These are phyloP conservation scores for Syritta pipiens DNA, from an alignment of 2,888 invertebrate species.

Conservation along the genomic window DNA sequence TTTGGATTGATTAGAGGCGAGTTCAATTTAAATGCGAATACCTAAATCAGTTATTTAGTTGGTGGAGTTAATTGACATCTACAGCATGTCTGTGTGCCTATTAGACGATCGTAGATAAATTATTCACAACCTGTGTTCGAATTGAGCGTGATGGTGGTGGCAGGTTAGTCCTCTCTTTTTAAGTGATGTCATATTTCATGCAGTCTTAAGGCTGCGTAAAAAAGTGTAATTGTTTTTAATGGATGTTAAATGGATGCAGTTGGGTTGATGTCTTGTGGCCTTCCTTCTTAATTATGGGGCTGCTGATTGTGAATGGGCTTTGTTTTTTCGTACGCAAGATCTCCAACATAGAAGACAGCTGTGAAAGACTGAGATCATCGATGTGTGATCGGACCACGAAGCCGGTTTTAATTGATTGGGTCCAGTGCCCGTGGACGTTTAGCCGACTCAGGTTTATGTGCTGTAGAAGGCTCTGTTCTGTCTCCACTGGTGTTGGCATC, in stretches of 20 bases:
- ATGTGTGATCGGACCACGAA: too few species aligned
- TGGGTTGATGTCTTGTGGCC: neutral
- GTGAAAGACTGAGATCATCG: too few species aligned
- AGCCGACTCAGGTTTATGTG: too few species aligned
- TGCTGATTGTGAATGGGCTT: too few species aligned
- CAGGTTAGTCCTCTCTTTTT: neutral
- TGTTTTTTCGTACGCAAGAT: too few species aligned
- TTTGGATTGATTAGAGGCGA: slow-evolving; percentile 23
- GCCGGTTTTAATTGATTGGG: too few species aligned
- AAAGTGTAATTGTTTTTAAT: slow-evolving; percentile 24
- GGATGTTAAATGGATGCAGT: neutral
- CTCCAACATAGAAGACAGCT: too few species aligned
- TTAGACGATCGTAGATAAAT: slow-evolving; percentile 9
- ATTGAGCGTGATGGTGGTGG: neutral
- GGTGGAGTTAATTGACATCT: slow-evolving; percentile 26
- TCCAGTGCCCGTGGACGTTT: too few species aligned
- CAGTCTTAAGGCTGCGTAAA: neutral
- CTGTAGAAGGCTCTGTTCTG: too few species aligned
- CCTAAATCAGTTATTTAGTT: slow-evolving; percentile 23
- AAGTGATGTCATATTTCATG: neutral
- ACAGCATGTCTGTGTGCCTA: slow-evolving; percentile 27
- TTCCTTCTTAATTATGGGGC: neutral
- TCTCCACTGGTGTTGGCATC: too few species aligned
- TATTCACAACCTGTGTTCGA: neutral
- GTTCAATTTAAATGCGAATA: slow-evolving; percentile 20